Conservation (phyloP, 2,888 invertebrate genomes). For the Diarsia mendica region DNA sequence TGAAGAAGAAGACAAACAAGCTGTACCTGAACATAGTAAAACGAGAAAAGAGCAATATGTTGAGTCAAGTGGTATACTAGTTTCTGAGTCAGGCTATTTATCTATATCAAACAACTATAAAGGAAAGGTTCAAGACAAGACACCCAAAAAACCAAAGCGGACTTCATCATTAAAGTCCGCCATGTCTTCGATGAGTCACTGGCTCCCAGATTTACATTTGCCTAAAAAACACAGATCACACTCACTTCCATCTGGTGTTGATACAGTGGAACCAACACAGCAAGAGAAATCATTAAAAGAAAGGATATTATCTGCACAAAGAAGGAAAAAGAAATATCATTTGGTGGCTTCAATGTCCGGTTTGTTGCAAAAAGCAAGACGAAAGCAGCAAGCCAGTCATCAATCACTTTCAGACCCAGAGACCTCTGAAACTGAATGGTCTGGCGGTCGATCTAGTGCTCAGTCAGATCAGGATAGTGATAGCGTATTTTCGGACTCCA, state of each 20-base stretch:
- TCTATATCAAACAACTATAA: conserved; percentile 93
- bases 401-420: conserved; percentile 94
- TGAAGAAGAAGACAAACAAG: conserved; percentile 81
- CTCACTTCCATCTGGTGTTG: conserved; percentile 94
- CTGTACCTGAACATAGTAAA: conserved; percentile 76
- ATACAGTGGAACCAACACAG: conserved; percentile 88
- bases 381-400: conserved; percentile 91
- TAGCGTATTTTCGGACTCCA: conserved; percentile 93
- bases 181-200: conserved; percentile 94
- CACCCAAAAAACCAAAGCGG: conserved; percentile 92
- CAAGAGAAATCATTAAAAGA: conserved; percentile 87
- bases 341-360: conserved; percentile 96
- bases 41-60: conserved; percentile 85
- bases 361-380: conserved; percentile 95
- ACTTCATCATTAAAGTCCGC: conserved; percentile 94
- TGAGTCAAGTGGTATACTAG: conserved; percentile 90
- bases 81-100: conserved; percentile 94
- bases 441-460: conserved; percentile 91
- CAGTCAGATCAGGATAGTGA: conserved; percentile 94
- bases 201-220: conserved; percentile 95
- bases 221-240: conserved; percentile 95
- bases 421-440: conserved; percentile 93
- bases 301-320: conserved; percentile 85
- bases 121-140: conserved; percentile 88
- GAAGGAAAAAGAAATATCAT: conserved; percentile 94